Conservation (phyloP, 2,888 invertebrate species). For the Leptopilina drosophilae region DNA sequence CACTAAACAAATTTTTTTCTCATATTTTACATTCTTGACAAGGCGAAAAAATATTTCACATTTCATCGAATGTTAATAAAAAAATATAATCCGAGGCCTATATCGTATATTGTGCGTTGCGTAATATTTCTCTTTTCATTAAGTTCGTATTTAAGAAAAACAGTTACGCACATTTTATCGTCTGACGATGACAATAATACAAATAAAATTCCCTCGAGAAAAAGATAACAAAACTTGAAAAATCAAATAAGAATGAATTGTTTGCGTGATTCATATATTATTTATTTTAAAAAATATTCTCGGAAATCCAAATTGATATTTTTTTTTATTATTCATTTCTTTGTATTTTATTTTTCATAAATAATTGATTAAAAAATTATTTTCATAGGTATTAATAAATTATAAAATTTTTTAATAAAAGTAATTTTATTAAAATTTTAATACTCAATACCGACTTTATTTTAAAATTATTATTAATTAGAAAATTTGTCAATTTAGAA, state of each 20-base stretch:
- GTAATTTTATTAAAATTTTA: no score
- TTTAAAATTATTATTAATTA: no score
- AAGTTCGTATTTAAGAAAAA: slow-evolving; percentile 15
- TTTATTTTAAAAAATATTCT: no score
- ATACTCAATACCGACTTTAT: no score
- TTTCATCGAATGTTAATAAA: slow-evolving; percentile 31
- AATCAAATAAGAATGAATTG: slow-evolving; percentile 11
- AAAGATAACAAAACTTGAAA: slow-evolving; percentile 29
- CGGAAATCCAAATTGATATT: no score
- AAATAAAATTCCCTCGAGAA: slow-evolving; percentile 17
- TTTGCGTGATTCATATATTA: no score
- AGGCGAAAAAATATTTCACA: slow-evolving; percentile 35
- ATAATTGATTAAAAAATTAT: no score
- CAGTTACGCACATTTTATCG: slow-evolving; percentile 13
- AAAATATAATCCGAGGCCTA: slow-evolving; percentile 18
- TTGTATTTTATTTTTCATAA: no score
- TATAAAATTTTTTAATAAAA: no score
- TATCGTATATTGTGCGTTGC: not conserved
- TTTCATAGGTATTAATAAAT: no score
- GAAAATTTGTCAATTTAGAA: no score
- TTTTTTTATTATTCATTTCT: no score
- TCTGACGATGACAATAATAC: not conserved
- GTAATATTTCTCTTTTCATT: slow-evolving; percentile 13
- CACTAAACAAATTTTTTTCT: not conserved
- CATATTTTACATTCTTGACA: slow-evolving; percentile 20